Evolutionary conservation across 1,140 invertebrate genomes (phyloP).

Genomic region (Wiebesia pumilae): DNA sequence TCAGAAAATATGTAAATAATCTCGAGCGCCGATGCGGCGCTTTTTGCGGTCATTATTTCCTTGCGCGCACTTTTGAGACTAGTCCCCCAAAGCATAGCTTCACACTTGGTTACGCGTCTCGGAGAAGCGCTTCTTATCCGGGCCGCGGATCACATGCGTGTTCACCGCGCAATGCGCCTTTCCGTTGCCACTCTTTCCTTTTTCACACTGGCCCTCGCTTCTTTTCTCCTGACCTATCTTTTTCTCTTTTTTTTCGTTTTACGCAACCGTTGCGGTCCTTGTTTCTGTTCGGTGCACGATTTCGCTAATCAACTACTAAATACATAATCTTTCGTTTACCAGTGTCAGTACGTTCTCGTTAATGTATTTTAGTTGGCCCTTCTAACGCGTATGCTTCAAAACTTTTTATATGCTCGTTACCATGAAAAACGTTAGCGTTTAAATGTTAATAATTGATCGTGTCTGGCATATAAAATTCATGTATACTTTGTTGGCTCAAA

Average conservation of each 20-base stretch:
- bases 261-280: not conserved
- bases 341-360: too few species aligned
- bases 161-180: not conserved
- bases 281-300: not conserved
- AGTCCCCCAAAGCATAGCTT: not conserved
- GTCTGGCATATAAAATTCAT: too few species aligned
- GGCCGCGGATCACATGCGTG: conserved; percentile 15
- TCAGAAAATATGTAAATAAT: not conserved
- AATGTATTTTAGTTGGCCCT: too few species aligned
- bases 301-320: not conserved
- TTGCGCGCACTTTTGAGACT: not conserved
- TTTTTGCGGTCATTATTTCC: not conserved
- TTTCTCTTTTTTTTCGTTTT: too few species aligned
- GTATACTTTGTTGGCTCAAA: too few species aligned
- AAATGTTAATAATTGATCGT: too few species aligned
- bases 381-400: too few species aligned
- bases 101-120: conserved; percentile 5
- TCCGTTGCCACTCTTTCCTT: not conserved
- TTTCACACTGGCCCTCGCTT: not conserved
- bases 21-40: not conserved
- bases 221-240: not conserved
- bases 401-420: too few species aligned
- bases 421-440: too few species aligned
- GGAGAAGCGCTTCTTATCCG: conserved; percentile 32
- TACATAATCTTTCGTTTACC: too few species aligned